Conservation (phyloP, 2,113 vertebrate genomes). For the Macaca fascicularis region DNA sequence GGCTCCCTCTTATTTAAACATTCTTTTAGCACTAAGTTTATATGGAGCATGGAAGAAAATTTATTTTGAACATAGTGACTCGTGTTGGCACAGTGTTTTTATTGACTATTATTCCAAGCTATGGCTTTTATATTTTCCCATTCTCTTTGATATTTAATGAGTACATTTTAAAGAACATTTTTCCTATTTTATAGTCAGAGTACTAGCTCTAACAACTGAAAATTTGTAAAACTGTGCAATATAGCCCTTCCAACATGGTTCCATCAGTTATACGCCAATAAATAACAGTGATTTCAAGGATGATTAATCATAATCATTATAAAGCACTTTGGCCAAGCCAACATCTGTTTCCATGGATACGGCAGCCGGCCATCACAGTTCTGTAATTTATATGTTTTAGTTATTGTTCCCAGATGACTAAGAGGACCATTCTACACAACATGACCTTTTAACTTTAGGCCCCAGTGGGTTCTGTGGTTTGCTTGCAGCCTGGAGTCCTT, state of each 20-base stretch:
- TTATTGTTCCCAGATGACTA: conserved; percentile 78
- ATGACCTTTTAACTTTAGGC: conserved; percentile 75
- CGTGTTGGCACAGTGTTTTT: conserved; percentile 63
- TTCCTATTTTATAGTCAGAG: conserved; percentile 69
- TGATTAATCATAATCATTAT: conserved; percentile 84
- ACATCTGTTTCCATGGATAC: conserved; percentile 84
- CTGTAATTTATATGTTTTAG: conserved; percentile 75
- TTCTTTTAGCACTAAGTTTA: conserved; percentile 26
- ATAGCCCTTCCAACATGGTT: conserved; percentile 68
- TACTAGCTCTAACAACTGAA: conserved; percentile 60
- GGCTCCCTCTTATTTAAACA: background rate
- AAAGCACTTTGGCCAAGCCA: conserved; percentile 84
- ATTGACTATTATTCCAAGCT: conserved; percentile 67
- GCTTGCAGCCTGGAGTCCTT: conserved; percentile 20
- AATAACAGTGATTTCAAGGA: conserved; percentile 83
- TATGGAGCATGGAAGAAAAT: conserved; percentile 47
- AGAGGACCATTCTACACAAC: conserved; percentile 63
- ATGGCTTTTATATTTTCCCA: conserved; percentile 60
- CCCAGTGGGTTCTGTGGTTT: conserved; percentile 42
- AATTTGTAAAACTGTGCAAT: conserved; percentile 71
- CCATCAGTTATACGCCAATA: conserved; percentile 78
- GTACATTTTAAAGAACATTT: conserved; percentile 70
- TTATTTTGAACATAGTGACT: conserved; percentile 62
- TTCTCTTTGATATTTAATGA: conserved; percentile 78
- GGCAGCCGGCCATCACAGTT: conserved; percentile 46